Evolutionary conservation across 1,140 invertebrate genomes (phyloP).

Genomic region (Hormaphis cornu): DNA sequence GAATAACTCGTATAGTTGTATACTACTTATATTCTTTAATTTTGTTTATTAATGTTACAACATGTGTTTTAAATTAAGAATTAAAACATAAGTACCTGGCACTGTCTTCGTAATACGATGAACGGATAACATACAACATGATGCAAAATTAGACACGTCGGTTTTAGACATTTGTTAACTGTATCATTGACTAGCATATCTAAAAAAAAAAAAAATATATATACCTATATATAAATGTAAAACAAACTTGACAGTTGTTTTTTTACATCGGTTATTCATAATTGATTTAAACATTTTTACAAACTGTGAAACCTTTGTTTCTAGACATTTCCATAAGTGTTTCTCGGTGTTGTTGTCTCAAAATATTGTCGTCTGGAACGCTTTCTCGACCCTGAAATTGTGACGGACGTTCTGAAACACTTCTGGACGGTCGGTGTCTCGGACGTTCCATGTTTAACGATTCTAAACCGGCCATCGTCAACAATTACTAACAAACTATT

Average conservation of each 20-base stretch:
- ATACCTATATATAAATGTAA: background rate
- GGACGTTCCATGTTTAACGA: background rate
- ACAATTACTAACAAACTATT: background rate
- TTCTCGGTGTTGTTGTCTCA: background rate
- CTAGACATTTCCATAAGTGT: background rate
- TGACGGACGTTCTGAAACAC: background rate
- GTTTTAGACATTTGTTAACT: slow-evolving; percentile 15
- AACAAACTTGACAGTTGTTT: too few relatives aligned
- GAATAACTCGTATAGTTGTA: background rate
- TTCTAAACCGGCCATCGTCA: slow-evolving; percentile 13
- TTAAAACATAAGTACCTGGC: slow-evolving; percentile 57
- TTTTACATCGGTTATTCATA: too few relatives aligned
- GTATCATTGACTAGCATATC: slow-evolving; percentile 11
- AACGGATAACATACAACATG: slow-evolving; percentile 89
- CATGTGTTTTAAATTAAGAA: background rate
- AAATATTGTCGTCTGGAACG: background rate
- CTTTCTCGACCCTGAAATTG: too few relatives aligned
- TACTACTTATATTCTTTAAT: background rate
- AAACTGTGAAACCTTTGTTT: background rate
- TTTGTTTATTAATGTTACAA: background rate
- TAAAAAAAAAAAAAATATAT: background rate
- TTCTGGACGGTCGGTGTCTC: background rate
- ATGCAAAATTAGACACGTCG: slow-evolving; percentile 45
- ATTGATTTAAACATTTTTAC: too few relatives aligned
- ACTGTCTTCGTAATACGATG: slow-evolving; percentile 80